Conservation (phyloP, 2,113 vertebrate genomes). For the Anguilla japonica region DNA sequence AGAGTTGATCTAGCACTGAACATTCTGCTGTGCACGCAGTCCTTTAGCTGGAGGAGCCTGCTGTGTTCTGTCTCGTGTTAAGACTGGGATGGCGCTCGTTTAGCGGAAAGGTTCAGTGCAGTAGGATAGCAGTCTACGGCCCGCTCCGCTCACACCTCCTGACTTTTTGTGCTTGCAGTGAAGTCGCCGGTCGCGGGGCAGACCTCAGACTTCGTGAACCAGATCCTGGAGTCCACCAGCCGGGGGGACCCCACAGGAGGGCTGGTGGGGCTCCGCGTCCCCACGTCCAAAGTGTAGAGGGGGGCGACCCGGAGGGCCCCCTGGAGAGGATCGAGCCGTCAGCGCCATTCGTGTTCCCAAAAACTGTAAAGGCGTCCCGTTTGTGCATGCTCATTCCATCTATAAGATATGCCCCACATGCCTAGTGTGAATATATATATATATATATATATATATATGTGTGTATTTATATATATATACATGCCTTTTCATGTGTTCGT, state of each 20-base stretch:
- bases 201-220: slow-evolving; percentile 98
- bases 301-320: slow-evolving; percentile 3
- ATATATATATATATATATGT: slow-evolving; percentile 57
- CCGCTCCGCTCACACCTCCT: neutral
- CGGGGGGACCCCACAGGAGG: slow-evolving; percentile 94
- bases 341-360: slow-evolving; percentile 46
- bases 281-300: slow-evolving; percentile 86
- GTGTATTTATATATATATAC: slow-evolving; percentile 47
- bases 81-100: neutral
- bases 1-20: too few relatives aligned
- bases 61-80: neutral
- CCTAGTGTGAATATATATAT: slow-evolving; percentile 55
- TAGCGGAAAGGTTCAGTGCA: neutral
- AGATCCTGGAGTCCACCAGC: slow-evolving; percentile 95
- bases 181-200: slow-evolving; percentile 87
- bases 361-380: slow-evolving; percentile 82
- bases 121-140: neutral
- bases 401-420: slow-evolving; percentile 71
- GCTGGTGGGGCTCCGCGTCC: slow-evolving; percentile 90
- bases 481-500: slow-evolving; percentile 50
- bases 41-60: too few relatives aligned
- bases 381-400: slow-evolving; percentile 87
- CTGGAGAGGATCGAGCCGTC: slow-evolving; percentile 32
- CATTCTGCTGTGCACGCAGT: too few relatives aligned
- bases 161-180: slow-evolving; percentile 60